A percentile compares a stretch with the other conserved stretches of the same genome.
Evolutionary conservation across 2,113 vertebrate genomes (phyloP).

Genomic region (Catagonus wagneri): DNA sequence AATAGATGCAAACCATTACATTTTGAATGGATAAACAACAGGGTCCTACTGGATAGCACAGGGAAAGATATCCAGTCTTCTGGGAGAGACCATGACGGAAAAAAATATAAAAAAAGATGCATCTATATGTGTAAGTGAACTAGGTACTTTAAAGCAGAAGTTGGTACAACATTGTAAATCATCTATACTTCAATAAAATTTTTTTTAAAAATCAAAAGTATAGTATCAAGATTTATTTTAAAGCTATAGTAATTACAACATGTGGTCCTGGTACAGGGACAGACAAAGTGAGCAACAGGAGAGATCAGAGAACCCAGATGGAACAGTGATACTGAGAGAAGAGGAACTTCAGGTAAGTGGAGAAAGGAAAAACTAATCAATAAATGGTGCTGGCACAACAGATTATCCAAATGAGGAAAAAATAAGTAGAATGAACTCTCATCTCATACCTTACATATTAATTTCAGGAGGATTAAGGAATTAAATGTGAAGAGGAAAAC

Average conservation of each 20-base stretch:
- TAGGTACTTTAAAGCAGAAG: no score
- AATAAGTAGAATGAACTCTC: background rate
- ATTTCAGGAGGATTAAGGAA: constrained; percentile 9
- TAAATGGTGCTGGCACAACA: background rate
- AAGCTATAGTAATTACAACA: background rate
- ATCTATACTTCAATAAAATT: no score
- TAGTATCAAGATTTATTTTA: background rate
- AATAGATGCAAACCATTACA: no score
- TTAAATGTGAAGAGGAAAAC: constrained; percentile 35
- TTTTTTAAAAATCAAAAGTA: no score
- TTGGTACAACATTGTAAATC: no score
- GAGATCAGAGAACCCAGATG: background rate
- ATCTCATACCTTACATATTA: background rate
- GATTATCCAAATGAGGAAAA: background rate
- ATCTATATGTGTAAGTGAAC: no score
- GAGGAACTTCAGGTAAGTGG: background rate
- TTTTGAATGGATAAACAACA: no score
- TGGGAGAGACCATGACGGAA: no score
- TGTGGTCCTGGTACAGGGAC: background rate
- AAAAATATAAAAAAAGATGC: no score
- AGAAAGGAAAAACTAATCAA: background rate
- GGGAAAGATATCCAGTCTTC: no score
- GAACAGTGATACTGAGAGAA: background rate
- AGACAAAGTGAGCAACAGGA: background rate
- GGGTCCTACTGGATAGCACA: no score